Evolutionary conservation across 2,888 invertebrate species (phyloP).

Genomic region (Galerucella calmariensis): DNA sequence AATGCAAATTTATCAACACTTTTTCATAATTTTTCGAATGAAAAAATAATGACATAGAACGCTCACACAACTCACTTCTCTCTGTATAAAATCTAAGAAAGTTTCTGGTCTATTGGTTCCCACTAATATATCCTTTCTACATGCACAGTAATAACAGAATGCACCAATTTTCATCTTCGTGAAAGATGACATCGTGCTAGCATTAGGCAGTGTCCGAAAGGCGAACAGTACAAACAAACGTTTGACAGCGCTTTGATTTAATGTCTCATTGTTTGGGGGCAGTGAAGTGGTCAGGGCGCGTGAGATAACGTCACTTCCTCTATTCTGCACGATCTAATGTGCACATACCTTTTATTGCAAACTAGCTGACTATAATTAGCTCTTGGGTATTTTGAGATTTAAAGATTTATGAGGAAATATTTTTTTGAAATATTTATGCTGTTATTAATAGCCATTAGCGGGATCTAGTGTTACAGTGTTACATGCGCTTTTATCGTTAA

Average conservation of each 20-base stretch:
- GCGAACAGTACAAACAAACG: conserved; percentile 37
- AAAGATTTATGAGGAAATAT: not conserved
- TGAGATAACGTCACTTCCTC: conserved; percentile 62
- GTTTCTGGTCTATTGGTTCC: conserved; percentile 21
- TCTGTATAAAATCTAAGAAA: conserved; percentile 16
- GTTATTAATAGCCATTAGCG: not conserved
- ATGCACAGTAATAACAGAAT: conserved; percentile 31
- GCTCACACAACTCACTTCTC: not conserved
- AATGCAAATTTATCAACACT: too few relatives aligned
- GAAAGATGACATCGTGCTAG: conserved; percentile 54
- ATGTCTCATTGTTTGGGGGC: conserved; percentile 62
- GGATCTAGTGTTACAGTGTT: not conserved
- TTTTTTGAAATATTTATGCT: not conserved
- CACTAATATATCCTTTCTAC: conserved; percentile 24
- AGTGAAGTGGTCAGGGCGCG: conserved; percentile 63
- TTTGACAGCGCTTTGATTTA: conserved; percentile 62
- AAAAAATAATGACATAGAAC: not conserved
- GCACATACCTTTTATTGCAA: conserved; percentile 44
- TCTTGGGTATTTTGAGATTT: conserved; percentile 8
- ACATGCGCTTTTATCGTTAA: too few relatives aligned
- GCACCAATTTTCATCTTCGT: conserved; percentile 37
- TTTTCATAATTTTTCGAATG: too few relatives aligned
- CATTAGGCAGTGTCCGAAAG: conserved; percentile 45
- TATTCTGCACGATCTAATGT: conserved; percentile 54
- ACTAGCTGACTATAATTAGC: conserved; percentile 38